Evolutionary conservation across 2,113 vertebrate species (phyloP), one percentile per base, ranked within the genome.

Genomic region (Siphamia tubifer): DNA sequence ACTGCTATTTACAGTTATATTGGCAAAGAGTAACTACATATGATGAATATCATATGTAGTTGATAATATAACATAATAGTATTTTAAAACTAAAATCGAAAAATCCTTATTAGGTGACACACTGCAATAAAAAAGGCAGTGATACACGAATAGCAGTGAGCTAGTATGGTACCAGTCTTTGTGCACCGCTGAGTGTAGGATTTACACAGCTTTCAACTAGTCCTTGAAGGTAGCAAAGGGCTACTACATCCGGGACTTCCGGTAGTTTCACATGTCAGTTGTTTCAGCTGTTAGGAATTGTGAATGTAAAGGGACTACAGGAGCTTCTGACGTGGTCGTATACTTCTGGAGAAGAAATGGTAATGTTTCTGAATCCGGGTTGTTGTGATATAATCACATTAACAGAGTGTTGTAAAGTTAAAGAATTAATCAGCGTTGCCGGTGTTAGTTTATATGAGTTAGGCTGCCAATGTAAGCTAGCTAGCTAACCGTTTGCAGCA

Each of bases 191-290:
- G 8, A 12, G 3, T 11, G 1, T 5, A 3, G 0, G 55, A 48
- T 65, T 58, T 51, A 36, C 49, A 7, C 2, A 48, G 38, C 10
- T 71, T 80, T 49, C 5, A 3, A 0, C 9, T 2, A 23, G 32
- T 11, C 21, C 75, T 0, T 77, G 52, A 89, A 83, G 21, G 65
- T 39, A 68, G 4, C 67, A 1, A 9, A 1, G 1, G 23, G 36
- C 17, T 27, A 47, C 17, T 27, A 63, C 85, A 87, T 86, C 85
- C 88, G 87, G 87, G 83, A 16, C 60, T 35, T 7, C 16, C 11
- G 5, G 42, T 32, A 12, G 60, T 42, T 51, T 74, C 89, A 82
- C 81, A 70, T 78, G 87, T 80, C 67, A 32, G 40, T 34, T 8
- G 57, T 24, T 53, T 68, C 85, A 78, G 81, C 85, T 84, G 83